Percentiles rank a stretch among this genome's conserved stretches.
These are phyloP conservation scores for Rhizomys pruinosus DNA, from an alignment of 2,113 vertebrate species.

Conservation along the genomic window DNA sequence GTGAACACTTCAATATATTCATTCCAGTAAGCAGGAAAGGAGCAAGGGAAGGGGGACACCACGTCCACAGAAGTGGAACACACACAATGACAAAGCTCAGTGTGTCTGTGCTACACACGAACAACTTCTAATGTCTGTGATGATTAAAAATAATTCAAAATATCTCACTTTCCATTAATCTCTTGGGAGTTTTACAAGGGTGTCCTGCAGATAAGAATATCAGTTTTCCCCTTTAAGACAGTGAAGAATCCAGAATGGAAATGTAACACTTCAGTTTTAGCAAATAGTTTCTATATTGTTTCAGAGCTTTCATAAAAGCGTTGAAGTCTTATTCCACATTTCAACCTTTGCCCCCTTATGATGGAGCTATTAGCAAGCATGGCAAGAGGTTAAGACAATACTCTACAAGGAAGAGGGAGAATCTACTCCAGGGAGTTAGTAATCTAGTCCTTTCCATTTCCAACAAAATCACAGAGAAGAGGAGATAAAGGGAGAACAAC, in stretches of 20 bases:
- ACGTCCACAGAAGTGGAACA: background rate
- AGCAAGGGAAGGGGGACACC: background rate
- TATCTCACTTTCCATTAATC: background rate
- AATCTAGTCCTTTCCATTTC: background rate
- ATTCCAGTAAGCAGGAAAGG: background rate
- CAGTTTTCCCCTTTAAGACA: background rate
- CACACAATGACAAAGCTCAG: background rate
- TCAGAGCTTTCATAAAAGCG: background rate
- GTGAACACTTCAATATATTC: background rate
- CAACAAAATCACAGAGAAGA: background rate
- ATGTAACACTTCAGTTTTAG: background rate
- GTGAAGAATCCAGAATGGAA: background rate
- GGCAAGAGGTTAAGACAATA: background rate
- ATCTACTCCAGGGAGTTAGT: background rate
- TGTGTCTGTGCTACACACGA: background rate
- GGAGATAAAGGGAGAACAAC: background rate
- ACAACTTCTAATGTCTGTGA: background rate
- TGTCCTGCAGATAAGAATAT: background rate
- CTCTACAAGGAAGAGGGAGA: background rate
- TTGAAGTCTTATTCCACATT: background rate
- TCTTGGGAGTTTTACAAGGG: background rate
- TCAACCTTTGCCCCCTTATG: background rate
- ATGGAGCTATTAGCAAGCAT: background rate
- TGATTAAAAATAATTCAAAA: background rate
- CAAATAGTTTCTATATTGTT: background rate